Base-by-base conservation (phyloP, 2,113 vertebrate genomes). In the Phoxinus phoxinus region DNA sequence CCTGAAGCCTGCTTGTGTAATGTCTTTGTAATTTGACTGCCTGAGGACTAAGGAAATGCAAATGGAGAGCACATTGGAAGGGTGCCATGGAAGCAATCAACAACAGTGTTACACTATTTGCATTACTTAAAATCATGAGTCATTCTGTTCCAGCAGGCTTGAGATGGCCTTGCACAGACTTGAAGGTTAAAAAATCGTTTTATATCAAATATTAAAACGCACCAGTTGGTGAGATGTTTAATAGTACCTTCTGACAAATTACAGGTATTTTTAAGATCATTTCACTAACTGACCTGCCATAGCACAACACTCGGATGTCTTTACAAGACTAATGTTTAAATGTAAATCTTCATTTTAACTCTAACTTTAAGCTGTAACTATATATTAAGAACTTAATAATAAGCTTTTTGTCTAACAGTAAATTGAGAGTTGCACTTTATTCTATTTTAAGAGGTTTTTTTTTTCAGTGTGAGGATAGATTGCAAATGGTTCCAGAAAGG, bases 61-160 rank as follows among this genome's bases (percentile, higher is more conserved):
- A 79, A 78, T 77, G 74, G 13, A 7, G 12, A 41, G 19, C 19
- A 56, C 74, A 69, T 3, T 25, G 13, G 44, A 74, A 35, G 13
- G 27, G 27, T 19, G 48, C 61, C 48, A 80, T 59, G 84, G 75
- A 79, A 76, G 69, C 84, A 59, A 23, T 51, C 44, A 51, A 69
- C 44, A 69, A 51, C 51, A n/a, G 37, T 30, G 80, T 61, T 72
- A 32, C 37, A 30, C 44, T 59, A 71, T 85, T 78, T 85, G 9
- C 84, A 44, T 85, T 27, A n/a, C 25, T 59, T 84, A 46, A 84
- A 27, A 13, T 30, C 41, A 76, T 76, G 37, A 63, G 72, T 61
- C 56, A 75, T 35, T 27, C 37, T 10, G 35, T 44, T 72, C 37
- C 13, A 30, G n/a, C 11, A 4, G n/a, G 6, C 5, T 6, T 48